Conservation (phyloP, 92 coral and sea anemone species). For the Siderastrea siderea region DNA sequence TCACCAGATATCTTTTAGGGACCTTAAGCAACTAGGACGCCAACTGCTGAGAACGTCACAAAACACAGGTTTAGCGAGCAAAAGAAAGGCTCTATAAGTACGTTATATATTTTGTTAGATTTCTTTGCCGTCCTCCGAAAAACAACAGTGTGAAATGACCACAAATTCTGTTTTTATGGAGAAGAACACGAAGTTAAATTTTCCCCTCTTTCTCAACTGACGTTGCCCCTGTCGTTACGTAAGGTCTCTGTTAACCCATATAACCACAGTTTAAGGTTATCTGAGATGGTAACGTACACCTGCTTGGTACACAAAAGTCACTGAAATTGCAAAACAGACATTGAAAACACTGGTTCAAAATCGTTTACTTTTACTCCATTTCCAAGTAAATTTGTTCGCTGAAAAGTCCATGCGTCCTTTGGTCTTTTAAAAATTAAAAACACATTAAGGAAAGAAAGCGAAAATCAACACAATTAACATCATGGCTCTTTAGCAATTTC, state of each 20-base stretch:
- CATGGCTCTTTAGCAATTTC: not conserved
- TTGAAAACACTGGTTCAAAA: not conserved
- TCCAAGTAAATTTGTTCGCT: not conserved
- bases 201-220: too few species aligned
- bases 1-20: not conserved
- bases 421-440: not conserved
- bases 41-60: too few species aligned
- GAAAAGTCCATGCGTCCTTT: not conserved
- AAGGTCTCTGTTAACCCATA: too few species aligned
- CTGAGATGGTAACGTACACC: not conserved
- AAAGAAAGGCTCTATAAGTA: too few species aligned
- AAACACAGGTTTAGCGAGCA: too few species aligned
- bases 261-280: not conserved
- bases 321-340: not conserved
- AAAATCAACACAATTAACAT: not conserved
- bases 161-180: too few species aligned
- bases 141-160: too few species aligned
- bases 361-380: not conserved
- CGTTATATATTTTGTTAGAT: too few species aligned
- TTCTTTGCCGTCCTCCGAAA: too few species aligned
- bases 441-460: not conserved
- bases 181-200: too few species aligned
- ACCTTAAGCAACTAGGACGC: too few species aligned
- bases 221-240: too few species aligned
- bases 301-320: not conserved